phyloP scores from a whole-genome alignment of 2,888 invertebrate species.

The Rotaria macrura region DNA sequence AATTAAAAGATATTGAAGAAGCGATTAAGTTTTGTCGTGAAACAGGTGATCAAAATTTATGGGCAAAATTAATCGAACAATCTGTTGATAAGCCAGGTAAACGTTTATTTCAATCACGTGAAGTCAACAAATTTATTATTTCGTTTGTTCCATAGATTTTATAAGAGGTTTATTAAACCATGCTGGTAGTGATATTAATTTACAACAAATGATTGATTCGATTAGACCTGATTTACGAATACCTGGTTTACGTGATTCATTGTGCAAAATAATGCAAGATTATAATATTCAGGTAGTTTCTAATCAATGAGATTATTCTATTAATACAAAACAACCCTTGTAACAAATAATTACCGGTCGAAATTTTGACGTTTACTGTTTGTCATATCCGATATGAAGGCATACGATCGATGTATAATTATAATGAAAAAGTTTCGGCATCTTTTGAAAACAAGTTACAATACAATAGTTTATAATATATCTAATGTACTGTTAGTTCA shows the following conservation, averaged over 20 bases:
- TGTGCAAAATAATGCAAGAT: slow-evolving; percentile 87
- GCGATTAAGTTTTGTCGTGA: slow-evolving; percentile 93
- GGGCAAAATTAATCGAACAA: slow-evolving; percentile 75
- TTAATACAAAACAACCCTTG: too few species aligned
- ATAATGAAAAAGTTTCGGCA: too few species aligned
- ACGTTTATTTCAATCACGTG: background rate
- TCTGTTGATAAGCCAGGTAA: slow-evolving; percentile 72
- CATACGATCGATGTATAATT: too few species aligned
- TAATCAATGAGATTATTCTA: too few species aligned
- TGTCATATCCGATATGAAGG: too few species aligned
- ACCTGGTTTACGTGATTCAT: slow-evolving; percentile 73
- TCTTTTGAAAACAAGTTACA: too few species aligned
- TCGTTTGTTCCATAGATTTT: slow-evolving; percentile 54
- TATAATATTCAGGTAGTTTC: slow-evolving; percentile 65
- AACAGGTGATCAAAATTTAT: slow-evolving; percentile 80
- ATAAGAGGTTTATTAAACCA: slow-evolving; percentile 62
- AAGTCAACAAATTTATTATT: too few species aligned
- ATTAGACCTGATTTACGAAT: slow-evolving; percentile 75
- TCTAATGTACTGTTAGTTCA: too few species aligned
- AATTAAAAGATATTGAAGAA: slow-evolving; percentile 75
- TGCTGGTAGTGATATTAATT: slow-evolving; percentile 70
- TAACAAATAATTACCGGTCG: too few species aligned
- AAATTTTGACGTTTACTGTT: too few species aligned
- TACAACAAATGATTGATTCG: slow-evolving; percentile 66
- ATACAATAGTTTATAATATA: too few species aligned